Conservation (phyloP, 2,113 vertebrate genomes). For the Coturnix japonica region DNA sequence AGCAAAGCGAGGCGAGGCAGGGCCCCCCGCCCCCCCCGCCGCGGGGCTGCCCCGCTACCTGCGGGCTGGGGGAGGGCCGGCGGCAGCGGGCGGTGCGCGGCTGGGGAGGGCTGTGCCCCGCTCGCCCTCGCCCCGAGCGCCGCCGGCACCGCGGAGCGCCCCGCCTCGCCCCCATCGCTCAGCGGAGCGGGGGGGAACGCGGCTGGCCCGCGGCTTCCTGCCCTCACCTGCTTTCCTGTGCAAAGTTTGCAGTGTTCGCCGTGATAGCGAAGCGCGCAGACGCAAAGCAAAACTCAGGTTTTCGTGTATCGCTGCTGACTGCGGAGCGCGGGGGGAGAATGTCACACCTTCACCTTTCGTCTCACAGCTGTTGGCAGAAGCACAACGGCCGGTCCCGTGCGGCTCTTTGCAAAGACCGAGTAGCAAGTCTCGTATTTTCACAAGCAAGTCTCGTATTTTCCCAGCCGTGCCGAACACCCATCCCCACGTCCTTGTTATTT, state of each 20-base stretch:
- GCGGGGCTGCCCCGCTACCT: not conserved
- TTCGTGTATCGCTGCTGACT: not conserved
- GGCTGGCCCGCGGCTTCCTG: too few species aligned
- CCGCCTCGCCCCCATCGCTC: too few species aligned
- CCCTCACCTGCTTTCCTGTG: not conserved
- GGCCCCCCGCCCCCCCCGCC: not conserved
- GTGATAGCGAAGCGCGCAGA: not conserved
- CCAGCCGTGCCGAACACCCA: fast-evolving
- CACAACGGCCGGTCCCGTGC: too few species aligned
- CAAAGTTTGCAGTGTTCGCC: not conserved
- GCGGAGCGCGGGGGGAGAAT: not conserved
- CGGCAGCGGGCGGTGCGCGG: not conserved
- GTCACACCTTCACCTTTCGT: not conserved
- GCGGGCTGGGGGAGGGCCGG: not conserved
- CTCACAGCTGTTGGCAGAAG: too few species aligned
- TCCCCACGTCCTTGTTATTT: not conserved
- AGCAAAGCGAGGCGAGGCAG: not conserved
- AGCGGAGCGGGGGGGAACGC: too few species aligned
- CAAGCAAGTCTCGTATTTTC: not conserved
- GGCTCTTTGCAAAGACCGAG: not conserved
- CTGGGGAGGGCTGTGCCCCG: not conserved
- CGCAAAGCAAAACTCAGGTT: not conserved
- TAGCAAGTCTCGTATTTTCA: not conserved
- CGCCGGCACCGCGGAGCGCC: too few species aligned
- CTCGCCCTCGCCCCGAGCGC: too few species aligned